These are phyloP conservation scores for Notolepis coatsorum DNA, from an alignment of 2,797 vertebrate species.

Conservation along the genomic window DNA sequence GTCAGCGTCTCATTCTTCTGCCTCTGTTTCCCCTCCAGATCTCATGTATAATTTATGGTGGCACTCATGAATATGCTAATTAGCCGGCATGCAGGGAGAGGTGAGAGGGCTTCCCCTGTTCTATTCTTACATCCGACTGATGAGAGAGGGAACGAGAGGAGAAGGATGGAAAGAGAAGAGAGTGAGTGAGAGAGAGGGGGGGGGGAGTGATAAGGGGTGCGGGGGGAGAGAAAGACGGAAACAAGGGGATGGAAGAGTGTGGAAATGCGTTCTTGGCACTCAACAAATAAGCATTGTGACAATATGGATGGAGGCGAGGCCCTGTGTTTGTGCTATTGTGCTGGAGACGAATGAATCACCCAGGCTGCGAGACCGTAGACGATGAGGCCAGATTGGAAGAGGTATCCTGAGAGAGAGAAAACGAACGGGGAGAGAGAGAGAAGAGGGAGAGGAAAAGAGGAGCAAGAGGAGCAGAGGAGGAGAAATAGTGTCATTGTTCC, in stretches of 20 bases:
- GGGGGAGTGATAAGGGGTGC: slow-evolving; percentile 45
- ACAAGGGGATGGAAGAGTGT: slow-evolving; percentile 39
- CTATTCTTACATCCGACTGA: slow-evolving; percentile 84
- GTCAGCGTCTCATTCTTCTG: slow-evolving; percentile 74
- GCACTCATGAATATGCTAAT: slow-evolving; percentile 87
- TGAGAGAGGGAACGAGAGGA: slow-evolving; percentile 51
- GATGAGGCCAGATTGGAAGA: not conserved
- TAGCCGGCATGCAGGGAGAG: slow-evolving; percentile 80
- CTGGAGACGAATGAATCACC: slow-evolving; percentile 81
- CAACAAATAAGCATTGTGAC: slow-evolving; percentile 75
- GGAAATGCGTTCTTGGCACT: slow-evolving; percentile 68
- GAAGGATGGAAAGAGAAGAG: not conserved
- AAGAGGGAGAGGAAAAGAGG: slow-evolving; percentile 37
- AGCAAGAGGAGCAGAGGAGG: slow-evolving; percentile 7
- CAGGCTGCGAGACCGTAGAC: slow-evolving; percentile 72
- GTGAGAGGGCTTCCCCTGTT: slow-evolving; percentile 88
- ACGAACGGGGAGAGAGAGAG: slow-evolving; percentile 63
- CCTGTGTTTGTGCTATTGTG: slow-evolving; percentile 71
- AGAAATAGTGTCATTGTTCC: slow-evolving; percentile 74
- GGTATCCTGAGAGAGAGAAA: slow-evolving; percentile 1
- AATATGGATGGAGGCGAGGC: slow-evolving; percentile 69
- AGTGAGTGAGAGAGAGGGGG: slow-evolving; percentile 23
- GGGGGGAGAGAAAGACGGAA: slow-evolving; percentile 55
- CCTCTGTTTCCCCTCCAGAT: slow-evolving; percentile 82
- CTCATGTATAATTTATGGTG: slow-evolving; percentile 85